Evolutionary conservation across 1,140 invertebrate genomes (phyloP), one percentile per base, ranked within the genome.

Genomic region (Linepithema humile): DNA sequence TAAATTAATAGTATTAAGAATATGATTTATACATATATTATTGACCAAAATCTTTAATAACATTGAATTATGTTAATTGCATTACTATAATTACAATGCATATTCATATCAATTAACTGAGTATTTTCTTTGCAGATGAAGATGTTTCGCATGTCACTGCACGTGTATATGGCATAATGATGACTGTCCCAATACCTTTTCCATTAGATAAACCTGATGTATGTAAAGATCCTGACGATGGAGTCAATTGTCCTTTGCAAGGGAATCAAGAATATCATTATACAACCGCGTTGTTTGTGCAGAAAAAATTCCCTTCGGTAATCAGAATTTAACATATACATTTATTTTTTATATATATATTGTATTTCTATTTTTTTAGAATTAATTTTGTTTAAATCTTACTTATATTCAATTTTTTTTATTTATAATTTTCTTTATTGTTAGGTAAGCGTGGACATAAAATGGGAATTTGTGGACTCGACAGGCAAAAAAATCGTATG

Each of bases 121-220:
- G 10, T 3, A 73, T 83, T 78, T 85, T 43, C 57, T 90, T 94
- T 94, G 17, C 89, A 96, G 96, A 93, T 29, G 84, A 90, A 83
- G 93, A 94, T 20, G 88, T 94, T 0, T 89, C 88, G 3, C 85
- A 78, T n/a, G 90, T 97, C 3, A 95, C 92, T 32, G 95, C 96
- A 2, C 95, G 96, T 2, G 96, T 97, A 0, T 96, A 97, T 93
- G 97, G 97, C 3, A 94, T 97, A 43, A 94, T 98, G 23, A 93
- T 96, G 91, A 96, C 95, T 60, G 90, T 97, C 15, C 96, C 96
- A 1, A 94, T 97, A 78, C 96, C 97, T 32, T 98, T 97, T 90
- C 95, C 95, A 12, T 88, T 97, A 78, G 92, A 95, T 7, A 96
- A 97, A 89, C 94, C 96, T 0, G 93, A 97, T 91, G 97, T 95